Evolutionary conservation across 2,113 vertebrate genomes (phyloP).

Genomic region (Casuarius casuarius): DNA sequence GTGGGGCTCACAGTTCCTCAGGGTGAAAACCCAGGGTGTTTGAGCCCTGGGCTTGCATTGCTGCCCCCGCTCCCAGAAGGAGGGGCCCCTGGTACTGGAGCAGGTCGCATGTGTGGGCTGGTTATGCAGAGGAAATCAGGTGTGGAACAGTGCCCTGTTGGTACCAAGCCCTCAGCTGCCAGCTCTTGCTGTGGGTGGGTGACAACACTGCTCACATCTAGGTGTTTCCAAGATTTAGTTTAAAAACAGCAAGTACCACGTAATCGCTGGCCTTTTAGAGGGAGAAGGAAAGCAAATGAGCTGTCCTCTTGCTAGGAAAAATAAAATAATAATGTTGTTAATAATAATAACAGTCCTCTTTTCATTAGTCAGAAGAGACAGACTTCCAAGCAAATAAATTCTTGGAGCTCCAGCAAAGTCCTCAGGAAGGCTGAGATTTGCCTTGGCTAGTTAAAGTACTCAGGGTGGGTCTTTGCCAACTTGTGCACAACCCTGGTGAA

Average conservation of each 20-base stretch:
- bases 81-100: neutral
- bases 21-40: accelerated
- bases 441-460: neutral
- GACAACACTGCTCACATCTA: accelerated
- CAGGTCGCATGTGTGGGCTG: neutral
- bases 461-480: accelerated
- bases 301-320: neutral
- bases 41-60: neutral
- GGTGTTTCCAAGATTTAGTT: neutral
- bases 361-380: neutral
- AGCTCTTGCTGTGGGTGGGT: neutral
- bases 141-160: neutral
- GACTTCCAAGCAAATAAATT: slow-evolving; percentile 37
- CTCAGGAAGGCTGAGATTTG: neutral
- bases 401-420: neutral
- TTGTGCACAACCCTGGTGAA: neutral
- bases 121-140: neutral
- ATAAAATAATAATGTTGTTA: neutral
- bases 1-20: neutral
- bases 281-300: neutral
- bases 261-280: neutral
- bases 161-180: neutral
- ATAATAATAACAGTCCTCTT: neutral
- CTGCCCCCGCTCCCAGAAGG: neutral
- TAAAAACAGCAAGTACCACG: neutral